Base-by-base conservation (phyloP, 2,888 invertebrate species). In the Acronicta leporina region DNA sequence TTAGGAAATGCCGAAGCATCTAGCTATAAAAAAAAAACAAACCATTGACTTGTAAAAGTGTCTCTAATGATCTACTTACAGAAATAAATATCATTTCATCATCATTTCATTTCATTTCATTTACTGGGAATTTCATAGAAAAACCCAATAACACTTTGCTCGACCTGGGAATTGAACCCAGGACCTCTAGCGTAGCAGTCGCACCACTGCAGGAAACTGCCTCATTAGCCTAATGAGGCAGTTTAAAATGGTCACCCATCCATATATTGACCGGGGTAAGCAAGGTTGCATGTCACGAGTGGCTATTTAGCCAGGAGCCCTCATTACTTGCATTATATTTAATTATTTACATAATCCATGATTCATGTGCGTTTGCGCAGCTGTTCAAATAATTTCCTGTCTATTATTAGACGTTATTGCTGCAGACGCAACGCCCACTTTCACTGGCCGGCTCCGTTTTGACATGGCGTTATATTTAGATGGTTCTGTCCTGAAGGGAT, bases 331-430 rank as follows among this genome's bases (percentile, higher is more conserved):
- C 15, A 46, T 33, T 47, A 47, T 45, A 45, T 47, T 38, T 35
- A 10, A 33, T 41, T 72, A 73, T 75, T 73, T 71, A 73, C 73
- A 69, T 67, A 68, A 64, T 56, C 53, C 43, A 66, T 79, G 73
- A 78, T 33, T 79, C 76, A 79, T 50, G 1, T 47, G 33, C 44
- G 20, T 20, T 27, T 13, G 42, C 44, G 44, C 80, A 80, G 80
- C 80, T 80, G 80, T 71, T 71, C 59, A 75, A 80, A 80, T 80
- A 73, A 73, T 68, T 42, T 51, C 71, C 41, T 45, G 44, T 49
- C 47, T 64, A 64, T 56, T 63, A 55, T 63, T 69, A 51, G 54
- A 59, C 51, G 45, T 63, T 58, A 67, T 62, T 57, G 54, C 59
- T 42, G 35, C 43, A 2, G 63, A 58, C 69, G 51, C 33, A 35